Percentiles rank a stretch among this genome's conserved stretches.
Evolutionary conservation across 2,888 invertebrate genomes (phyloP).

Genomic region (Tetragonisca angustula): DNA sequence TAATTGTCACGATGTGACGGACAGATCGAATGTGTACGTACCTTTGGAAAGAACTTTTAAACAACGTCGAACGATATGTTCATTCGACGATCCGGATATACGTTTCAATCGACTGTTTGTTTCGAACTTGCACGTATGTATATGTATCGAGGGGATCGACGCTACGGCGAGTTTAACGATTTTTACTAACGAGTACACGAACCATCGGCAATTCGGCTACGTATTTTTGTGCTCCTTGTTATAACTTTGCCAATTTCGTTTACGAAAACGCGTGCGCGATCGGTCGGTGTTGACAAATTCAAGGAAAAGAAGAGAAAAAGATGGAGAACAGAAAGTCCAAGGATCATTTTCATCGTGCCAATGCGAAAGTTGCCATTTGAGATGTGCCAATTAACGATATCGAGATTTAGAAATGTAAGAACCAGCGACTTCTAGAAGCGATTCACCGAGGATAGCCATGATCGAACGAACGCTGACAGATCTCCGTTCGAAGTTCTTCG

Average conservation of each 20-base stretch:
- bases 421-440: conserved; percentile 31
- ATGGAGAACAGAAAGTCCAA: conserved; percentile 4
- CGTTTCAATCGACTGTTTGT: conserved; percentile 37
- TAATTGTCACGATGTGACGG: not conserved
- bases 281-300: conserved; percentile 22
- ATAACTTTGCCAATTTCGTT: conserved; percentile 26
- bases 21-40: not conserved
- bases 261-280: not conserved
- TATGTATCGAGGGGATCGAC: not conserved
- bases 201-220: conserved; percentile 30
- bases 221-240: conserved; percentile 26
- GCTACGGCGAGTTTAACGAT: conserved; percentile 17
- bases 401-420: conserved; percentile 60
- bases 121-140: conserved; percentile 14
- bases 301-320: not conserved
- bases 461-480: conserved; percentile 19
- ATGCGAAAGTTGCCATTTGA: conserved; percentile 82
- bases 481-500: not conserved
- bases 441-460: conserved; percentile 2
- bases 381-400: conserved; percentile 81
- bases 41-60: not conserved
- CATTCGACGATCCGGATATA: conserved; percentile 4
- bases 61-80: conserved; percentile 16
- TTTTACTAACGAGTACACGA: conserved; percentile 15
- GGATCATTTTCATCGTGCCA: conserved; percentile 78